Base-by-base conservation (phyloP, 2,888 invertebrate genomes). In the Junonia oenone region DNA sequence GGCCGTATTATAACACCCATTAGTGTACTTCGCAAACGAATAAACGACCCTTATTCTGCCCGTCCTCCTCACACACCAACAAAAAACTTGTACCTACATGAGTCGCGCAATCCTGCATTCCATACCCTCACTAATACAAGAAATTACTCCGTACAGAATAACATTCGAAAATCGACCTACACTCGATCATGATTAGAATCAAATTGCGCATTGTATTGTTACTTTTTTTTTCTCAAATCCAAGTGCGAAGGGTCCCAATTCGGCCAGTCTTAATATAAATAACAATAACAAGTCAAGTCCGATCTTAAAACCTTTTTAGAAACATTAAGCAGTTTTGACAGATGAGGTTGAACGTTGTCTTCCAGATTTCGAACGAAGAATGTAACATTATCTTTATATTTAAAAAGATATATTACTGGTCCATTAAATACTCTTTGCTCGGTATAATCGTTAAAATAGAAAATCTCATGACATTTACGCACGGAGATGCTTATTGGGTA, bases 61-160 rank as follows among this genome's bases (percentile, higher is more conserved):
- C 63, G 33, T 87, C 87, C 72, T 81, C 63, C 77, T 87, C 79
- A 67, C 83, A 81, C 88, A 66, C 62, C 61, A 59, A 85, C 88
- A 89, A 88, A 89, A 89, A 89, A 87, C 74, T 66, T 73, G 83
- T 86, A 86, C 85, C 84, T 87, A 83, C 81, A 67, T 72, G 75
- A 76, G 72, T 71, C 75, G 78, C 84, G 83, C 87, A 86, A 84
- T 85, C 84, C 43, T 78, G 81, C 88, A 88, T 88, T 86, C 87
- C 87, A 73, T 80, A 81, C 77, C 69, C 70, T 43, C 26, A 43
- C 43, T 43, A 43, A 43, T 43, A 43, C 43, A 43, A 43, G 63
- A 65, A 69, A 50, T 54, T 48, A 55, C 55, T 51, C 14, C 54
- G 50, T 51, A n/a, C 51, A 17, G 29, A 45, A 47, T 33, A 45